phyloP scores from a whole-genome alignment of 1,140 invertebrate genomes.

The Wasmannia auropunctata region DNA sequence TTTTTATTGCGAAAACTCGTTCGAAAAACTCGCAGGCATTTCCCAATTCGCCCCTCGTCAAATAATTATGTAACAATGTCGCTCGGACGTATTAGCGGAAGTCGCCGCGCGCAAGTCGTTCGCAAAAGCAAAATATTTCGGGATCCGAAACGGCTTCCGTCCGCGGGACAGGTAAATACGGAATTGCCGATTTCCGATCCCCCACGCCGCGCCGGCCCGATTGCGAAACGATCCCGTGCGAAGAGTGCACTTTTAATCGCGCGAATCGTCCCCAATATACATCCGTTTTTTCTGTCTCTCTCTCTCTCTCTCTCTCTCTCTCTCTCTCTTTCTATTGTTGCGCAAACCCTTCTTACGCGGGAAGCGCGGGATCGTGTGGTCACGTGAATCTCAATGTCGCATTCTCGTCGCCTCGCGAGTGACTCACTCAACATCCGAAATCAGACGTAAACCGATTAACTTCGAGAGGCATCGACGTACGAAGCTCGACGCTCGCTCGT shows the following conservation, averaged over 20 bases:
- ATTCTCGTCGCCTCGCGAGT: background rate
- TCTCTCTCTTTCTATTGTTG: background rate
- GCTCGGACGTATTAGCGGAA: slow-evolving; percentile 20
- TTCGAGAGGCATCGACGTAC: background rate
- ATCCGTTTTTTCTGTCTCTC: background rate
- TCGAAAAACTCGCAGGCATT: background rate
- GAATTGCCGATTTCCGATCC: background rate
- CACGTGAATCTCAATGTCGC: slow-evolving; percentile 22
- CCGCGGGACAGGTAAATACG: background rate
- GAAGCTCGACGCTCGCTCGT: too few relatives aligned
- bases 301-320: background rate
- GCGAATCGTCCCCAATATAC: background rate
- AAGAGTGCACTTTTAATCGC: background rate
- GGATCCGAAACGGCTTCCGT: background rate
- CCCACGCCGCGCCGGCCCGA: background rate
- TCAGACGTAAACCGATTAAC: background rate
- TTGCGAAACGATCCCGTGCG: background rate
- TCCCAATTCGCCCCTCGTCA: background rate
- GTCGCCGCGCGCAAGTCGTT: too few relatives aligned
- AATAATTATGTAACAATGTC: slow-evolving; percentile 9
- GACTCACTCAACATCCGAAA: background rate
- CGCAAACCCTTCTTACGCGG: background rate
- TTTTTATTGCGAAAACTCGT: background rate
- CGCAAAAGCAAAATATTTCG: background rate
- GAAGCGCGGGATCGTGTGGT: background rate